These are phyloP conservation scores for Atherix ibis DNA, from an alignment of 2,888 invertebrate genomes.

Conservation along the genomic window DNA sequence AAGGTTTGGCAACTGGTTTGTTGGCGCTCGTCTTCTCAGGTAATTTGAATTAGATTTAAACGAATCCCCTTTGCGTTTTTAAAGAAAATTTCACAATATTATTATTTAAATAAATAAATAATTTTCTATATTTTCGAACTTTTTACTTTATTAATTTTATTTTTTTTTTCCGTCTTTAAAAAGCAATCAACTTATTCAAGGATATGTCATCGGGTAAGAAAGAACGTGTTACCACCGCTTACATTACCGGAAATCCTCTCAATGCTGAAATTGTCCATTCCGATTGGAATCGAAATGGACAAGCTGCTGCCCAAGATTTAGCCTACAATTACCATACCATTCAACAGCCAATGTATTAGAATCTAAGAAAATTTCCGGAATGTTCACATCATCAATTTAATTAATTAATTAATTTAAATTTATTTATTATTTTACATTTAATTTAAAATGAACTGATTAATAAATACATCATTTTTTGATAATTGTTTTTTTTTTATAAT, in stretches of 20 bases:
- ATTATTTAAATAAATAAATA: no score
- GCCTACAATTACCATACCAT: constrained; percentile 31
- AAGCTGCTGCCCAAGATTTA: constrained; percentile 27
- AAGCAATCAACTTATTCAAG: constrained; percentile 32
- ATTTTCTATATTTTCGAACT: background rate
- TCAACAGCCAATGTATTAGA: constrained; percentile 27
- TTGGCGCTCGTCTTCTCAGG: constrained; percentile 45
- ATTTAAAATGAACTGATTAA: no score
- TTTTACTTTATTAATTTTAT: background rate
- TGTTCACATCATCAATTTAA: background rate
- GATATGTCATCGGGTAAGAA: constrained; percentile 32
- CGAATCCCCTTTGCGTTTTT: no score
- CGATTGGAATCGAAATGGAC: constrained; percentile 32
- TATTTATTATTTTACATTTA: background rate
- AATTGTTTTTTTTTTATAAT: no score
- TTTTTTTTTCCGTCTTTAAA: constrained; percentile 13
- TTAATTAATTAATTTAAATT: background rate
- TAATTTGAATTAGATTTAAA: constrained; percentile 16
- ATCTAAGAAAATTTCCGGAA: no score
- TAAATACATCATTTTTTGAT: background rate
- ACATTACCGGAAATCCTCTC: constrained; percentile 31
- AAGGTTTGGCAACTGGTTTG: constrained; percentile 45
- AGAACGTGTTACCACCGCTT: constrained; percentile 33
- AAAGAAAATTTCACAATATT: no score
- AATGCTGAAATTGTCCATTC: constrained; percentile 33